These are phyloP conservation scores for Macropus fuliginosus DNA, from an alignment of 2,797 vertebrate genomes.

Conservation along the genomic window DNA sequence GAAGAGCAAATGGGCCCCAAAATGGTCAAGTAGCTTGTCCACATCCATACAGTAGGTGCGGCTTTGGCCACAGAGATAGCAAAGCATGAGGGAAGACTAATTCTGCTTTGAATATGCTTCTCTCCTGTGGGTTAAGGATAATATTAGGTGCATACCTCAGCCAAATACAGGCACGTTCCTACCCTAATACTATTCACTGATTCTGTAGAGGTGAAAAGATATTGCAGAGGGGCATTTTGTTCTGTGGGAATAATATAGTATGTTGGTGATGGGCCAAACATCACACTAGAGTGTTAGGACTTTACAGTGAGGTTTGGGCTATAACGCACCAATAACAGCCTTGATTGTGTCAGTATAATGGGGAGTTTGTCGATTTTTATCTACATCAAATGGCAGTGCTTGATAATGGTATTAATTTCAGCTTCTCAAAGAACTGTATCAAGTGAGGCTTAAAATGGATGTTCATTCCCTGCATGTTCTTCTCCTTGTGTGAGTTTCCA, in stretches of 20 bases:
- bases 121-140: slow-evolving; percentile 6
- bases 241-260: background rate
- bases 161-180: background rate
- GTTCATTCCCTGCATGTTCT: background rate
- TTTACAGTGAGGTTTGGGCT: background rate
- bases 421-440: background rate
- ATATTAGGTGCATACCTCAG: background rate
- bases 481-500: slow-evolving; percentile 14
- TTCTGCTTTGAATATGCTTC: background rate
- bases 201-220: background rate
- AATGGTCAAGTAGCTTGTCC: no score
- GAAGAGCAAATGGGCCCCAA: no score
- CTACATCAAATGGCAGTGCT: background rate
- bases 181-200: background rate
- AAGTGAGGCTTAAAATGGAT: background rate
- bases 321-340: background rate
- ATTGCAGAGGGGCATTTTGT: background rate
- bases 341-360: background rate
- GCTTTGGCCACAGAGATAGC: background rate
- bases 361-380: background rate
- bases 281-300: background rate
- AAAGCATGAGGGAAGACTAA: background rate
- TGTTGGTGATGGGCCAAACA: background rate
- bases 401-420: background rate
- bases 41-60: no score